These are phyloP conservation scores for Mya arenaria DNA, from an alignment of 1,140 invertebrate species.

Conservation along the genomic window DNA sequence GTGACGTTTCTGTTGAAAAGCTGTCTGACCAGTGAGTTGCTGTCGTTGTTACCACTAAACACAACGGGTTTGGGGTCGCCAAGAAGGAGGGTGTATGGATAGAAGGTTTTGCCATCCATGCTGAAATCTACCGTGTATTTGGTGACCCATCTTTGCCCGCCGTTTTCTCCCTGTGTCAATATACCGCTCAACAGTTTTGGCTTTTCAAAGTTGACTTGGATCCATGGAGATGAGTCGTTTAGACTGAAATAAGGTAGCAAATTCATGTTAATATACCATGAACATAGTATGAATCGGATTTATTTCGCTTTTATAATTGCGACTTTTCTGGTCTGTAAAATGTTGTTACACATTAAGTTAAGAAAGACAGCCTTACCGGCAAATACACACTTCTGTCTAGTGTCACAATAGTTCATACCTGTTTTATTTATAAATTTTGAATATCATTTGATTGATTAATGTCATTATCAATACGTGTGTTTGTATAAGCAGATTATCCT, in stretches of 20 bases:
- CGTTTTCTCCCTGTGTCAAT: slow-evolving; percentile 58
- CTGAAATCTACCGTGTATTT: slow-evolving; percentile 74
- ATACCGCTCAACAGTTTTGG: slow-evolving; percentile 75
- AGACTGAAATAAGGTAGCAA: slow-evolving; percentile 25
- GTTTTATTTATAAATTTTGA: no score
- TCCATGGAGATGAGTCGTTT: slow-evolving; percentile 55
- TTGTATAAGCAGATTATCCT: no score
- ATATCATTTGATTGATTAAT: no score
- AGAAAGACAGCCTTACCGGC: no score
- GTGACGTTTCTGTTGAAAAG: slow-evolving; percentile 63
- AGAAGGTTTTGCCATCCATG: slow-evolving; percentile 70
- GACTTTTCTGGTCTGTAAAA: no score
- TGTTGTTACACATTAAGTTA: no score
- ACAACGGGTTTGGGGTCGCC: slow-evolving; percentile 29
- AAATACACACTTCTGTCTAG: no score
- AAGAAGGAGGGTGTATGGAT: slow-evolving; percentile 55
- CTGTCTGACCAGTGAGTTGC: slow-evolving; percentile 21
- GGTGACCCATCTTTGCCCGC: slow-evolving; percentile 71
- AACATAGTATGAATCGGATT: no score
- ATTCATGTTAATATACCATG: not conserved
- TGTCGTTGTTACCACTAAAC: slow-evolving; percentile 60
- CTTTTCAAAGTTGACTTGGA: slow-evolving; percentile 76
- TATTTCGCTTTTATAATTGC: no score
- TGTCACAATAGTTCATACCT: no score
- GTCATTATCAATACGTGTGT: no score